phyloP scores from a whole-genome alignment of 2,888 invertebrate genomes.

The Apotomis turbidana region DNA sequence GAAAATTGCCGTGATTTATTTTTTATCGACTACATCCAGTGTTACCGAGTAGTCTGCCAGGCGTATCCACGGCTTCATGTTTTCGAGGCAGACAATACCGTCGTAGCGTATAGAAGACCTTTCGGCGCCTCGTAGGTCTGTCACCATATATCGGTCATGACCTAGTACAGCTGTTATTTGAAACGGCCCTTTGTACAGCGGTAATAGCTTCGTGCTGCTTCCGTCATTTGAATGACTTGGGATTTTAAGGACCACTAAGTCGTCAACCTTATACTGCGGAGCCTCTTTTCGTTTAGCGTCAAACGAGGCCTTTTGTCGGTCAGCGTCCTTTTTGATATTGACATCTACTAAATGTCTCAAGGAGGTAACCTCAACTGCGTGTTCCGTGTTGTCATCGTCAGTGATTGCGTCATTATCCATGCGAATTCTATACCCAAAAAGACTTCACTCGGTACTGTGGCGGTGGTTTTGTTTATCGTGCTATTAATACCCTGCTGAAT shows the following conservation, averaged over 20 bases:
- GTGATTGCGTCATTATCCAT: too few species aligned
- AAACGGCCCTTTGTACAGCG: constrained; percentile 47
- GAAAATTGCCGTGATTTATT: neutral
- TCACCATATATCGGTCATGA: constrained; percentile 41
- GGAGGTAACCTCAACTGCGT: too few species aligned
- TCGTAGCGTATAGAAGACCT: neutral
- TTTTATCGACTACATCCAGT: too few species aligned
- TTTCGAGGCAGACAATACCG: neutral
- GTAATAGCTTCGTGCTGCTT: constrained; percentile 47
- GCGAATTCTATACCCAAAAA: too few species aligned
- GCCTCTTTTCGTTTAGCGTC: constrained; percentile 44
- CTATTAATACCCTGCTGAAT: too few species aligned
- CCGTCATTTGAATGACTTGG: constrained; percentile 47
- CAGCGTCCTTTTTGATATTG: too few species aligned
- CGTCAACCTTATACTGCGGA: constrained; percentile 41
- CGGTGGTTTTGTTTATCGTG: too few species aligned
- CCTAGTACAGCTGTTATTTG: constrained; percentile 46
- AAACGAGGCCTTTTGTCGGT: constrained; percentile 45
- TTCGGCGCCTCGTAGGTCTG: constrained; percentile 1
- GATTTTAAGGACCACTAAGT: constrained; percentile 47
- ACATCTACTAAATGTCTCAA: too few species aligned
- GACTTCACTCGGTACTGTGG: too few species aligned
- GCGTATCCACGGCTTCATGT: constrained; percentile 15
- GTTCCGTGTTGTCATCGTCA: too few species aligned
- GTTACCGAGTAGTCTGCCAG: neutral